These are phyloP conservation scores for Eolophus roseicapilla DNA, from an alignment of 2,113 vertebrate genomes.

Conservation along the genomic window DNA sequence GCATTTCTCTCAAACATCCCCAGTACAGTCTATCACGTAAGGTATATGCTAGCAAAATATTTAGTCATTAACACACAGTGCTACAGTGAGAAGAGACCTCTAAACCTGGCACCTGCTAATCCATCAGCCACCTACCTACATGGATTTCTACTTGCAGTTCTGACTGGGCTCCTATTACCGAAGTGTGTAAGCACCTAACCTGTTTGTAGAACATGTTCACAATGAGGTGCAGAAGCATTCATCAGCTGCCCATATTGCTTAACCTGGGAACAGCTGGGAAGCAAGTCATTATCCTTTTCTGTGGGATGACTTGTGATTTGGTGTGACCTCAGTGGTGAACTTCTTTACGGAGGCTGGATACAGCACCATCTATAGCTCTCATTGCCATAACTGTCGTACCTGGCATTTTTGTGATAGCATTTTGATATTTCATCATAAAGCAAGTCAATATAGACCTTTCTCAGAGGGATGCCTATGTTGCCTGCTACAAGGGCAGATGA, in stretches of 20 bases:
- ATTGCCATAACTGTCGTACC: not conserved
- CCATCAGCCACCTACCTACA: not conserved
- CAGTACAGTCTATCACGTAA: not conserved
- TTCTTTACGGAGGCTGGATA: not conserved
- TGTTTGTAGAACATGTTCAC: not conserved
- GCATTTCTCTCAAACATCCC: not conserved
- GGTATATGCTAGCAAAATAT: not conserved
- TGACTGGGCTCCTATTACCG: fast-evolving
- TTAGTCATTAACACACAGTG: not conserved
- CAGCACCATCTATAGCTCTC: not conserved
- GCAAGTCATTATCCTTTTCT: fast-evolving
- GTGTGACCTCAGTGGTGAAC: not conserved
- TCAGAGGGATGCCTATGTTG: not conserved
- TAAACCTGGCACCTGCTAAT: not conserved
- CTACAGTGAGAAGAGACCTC: not conserved
- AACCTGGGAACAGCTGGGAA: not conserved
- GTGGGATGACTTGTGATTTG: not conserved
- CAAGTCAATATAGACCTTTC: not conserved
- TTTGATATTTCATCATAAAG: not conserved
- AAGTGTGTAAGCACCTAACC: not conserved
- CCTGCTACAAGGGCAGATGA: not conserved
- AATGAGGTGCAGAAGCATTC: not conserved
- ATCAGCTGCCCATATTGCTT: not conserved
- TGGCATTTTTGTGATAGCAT: not conserved
- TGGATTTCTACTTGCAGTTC: not conserved